A percentile compares a stretch with the other conserved stretches of the same genome.
Conservation (phyloP, 1,140 invertebrate species). For the Bombus sibiricus region DNA sequence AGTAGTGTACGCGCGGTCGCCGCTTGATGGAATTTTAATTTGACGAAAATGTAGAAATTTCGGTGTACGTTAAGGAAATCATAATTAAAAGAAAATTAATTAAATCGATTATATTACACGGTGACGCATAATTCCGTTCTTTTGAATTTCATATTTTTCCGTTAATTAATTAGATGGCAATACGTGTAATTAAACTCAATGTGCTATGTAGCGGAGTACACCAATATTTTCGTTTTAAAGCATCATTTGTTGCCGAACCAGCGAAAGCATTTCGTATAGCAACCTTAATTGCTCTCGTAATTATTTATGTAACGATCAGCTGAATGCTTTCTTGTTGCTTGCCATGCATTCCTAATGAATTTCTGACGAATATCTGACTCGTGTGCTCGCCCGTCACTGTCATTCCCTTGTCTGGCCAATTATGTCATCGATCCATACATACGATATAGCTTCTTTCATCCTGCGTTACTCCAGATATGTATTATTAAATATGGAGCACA, state of each 20-base stretch:
- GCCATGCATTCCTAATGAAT: slow-evolving; percentile 35
- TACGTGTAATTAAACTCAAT: background rate
- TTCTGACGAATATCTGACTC: slow-evolving; percentile 16
- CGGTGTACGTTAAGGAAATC: too few relatives aligned
- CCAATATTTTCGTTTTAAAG: background rate
- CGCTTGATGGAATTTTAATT: background rate
- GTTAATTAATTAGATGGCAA: too few relatives aligned
- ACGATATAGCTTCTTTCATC: background rate
- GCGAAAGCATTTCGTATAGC: slow-evolving; percentile 28
- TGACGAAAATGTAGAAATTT: background rate
- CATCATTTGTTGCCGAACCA: background rate
- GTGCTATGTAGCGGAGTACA: too few relatives aligned
- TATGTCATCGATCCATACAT: slow-evolving; percentile 22
- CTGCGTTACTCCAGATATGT: background rate
- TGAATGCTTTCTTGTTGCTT: slow-evolving; percentile 11
- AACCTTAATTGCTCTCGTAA: slow-evolving; percentile 22
- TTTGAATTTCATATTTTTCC: background rate
- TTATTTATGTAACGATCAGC: slow-evolving; percentile 53
- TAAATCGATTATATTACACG: background rate
- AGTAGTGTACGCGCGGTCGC: background rate
- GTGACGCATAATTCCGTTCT: background rate
- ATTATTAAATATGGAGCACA: background rate
- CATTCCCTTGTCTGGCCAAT: background rate
- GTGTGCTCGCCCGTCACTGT: background rate
- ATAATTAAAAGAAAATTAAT: background rate